phyloP scores from a whole-genome alignment of 2,888 invertebrate species.

The Spodoptera exigua region DNA sequence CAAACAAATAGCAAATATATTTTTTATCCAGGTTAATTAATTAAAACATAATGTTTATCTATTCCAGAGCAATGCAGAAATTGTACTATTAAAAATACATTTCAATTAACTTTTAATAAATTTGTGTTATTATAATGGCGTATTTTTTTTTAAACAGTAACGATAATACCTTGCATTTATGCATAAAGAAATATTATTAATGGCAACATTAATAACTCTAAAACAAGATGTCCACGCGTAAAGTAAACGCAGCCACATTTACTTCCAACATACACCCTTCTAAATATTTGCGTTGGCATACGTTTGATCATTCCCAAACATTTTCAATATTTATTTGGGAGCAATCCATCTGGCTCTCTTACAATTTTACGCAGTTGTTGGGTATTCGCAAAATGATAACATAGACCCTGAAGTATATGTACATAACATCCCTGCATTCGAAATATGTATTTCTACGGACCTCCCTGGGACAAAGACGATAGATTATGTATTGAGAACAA shows the following conservation, averaged over 20 bases:
- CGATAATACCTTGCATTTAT: too few relatives aligned
- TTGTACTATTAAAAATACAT: too few relatives aligned
- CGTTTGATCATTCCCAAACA: constrained; percentile 20
- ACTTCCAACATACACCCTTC: background rate
- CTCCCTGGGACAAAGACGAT: too few relatives aligned
- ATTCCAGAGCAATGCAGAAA: too few relatives aligned
- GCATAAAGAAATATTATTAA: background rate
- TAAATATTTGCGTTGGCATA: constrained; percentile 17
- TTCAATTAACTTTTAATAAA: too few relatives aligned
- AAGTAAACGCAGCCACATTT: background rate
- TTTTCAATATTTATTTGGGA: constrained; percentile 31
- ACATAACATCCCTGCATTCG: background rate
- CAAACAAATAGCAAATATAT: too few relatives aligned
- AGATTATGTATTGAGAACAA: too few relatives aligned
- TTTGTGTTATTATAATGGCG: too few relatives aligned
- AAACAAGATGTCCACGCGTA: background rate
- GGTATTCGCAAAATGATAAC: background rate
- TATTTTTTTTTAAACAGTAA: too few relatives aligned
- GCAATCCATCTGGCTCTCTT: constrained; percentile 26
- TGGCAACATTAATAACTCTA: background rate
- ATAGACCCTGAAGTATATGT: background rate
- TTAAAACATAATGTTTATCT: too few relatives aligned
- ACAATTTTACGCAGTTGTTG: constrained; percentile 19
- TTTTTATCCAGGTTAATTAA: too few relatives aligned
- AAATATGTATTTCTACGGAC: too few relatives aligned